These are phyloP conservation scores for Ennomos fuscantarius DNA, from an alignment of 2,888 invertebrate species.

Conservation along the genomic window DNA sequence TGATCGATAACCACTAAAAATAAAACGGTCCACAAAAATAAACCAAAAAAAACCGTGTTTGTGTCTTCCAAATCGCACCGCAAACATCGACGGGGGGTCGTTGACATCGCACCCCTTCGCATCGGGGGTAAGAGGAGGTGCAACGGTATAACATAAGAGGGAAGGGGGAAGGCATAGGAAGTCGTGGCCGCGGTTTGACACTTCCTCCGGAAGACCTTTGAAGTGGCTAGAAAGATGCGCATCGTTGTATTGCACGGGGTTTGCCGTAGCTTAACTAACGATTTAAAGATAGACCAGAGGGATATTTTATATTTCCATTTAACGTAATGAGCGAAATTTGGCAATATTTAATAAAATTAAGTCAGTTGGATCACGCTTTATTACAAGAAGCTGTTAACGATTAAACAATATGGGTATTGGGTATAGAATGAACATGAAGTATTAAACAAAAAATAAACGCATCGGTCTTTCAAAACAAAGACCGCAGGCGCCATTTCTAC, in stretches of 20 bases:
- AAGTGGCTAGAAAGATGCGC: conserved; percentile 65
- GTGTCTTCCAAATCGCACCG: conserved; percentile 77
- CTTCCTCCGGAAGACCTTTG: conserved; percentile 84
- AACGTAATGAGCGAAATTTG: background rate
- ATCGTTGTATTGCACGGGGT: conserved; percentile 38
- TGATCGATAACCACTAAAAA: conserved; percentile 64
- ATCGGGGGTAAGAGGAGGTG: conserved; percentile 46
- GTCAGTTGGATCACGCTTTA: background rate
- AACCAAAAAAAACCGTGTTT: conserved; percentile 71
- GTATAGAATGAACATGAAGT: no score
- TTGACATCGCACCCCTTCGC: conserved; percentile 66
- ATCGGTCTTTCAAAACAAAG: conserved; percentile 11
- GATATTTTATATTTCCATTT: conserved; percentile 1
- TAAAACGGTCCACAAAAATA: conserved; percentile 59
- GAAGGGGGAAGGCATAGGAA: conserved; percentile 59
- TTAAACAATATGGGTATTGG: no score
- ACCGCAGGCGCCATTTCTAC: conserved; percentile 19
- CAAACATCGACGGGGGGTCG: conserved; percentile 73
- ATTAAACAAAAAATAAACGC: no score
- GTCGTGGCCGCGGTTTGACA: conserved; percentile 80
- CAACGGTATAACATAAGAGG: conserved; percentile 46
- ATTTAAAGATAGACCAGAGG: conserved; percentile 9
- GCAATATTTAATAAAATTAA: background rate
- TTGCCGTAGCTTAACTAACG: conserved; percentile 10
- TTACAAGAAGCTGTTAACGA: no score